A percentile compares a stretch with the other conserved stretches of the same genome.
Evolutionary conservation across 2,797 vertebrate species (phyloP).

Genomic region (Hydrophis major): DNA sequence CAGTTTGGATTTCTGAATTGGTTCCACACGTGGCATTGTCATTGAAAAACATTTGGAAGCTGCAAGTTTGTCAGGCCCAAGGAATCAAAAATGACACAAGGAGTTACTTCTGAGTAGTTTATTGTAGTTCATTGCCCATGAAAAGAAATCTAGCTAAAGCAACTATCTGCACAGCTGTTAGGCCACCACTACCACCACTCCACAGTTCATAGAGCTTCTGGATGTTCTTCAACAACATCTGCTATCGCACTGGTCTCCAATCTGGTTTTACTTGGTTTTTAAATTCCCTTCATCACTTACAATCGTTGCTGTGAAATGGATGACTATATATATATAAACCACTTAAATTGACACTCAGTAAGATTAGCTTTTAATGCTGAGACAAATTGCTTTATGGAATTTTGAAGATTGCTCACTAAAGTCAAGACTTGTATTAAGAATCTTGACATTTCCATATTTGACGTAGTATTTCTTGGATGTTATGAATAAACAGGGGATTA

Average conservation of each 20-base stretch:
- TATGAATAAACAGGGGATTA: not conserved
- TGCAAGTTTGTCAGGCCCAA: not conserved
- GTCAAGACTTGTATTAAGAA: not conserved
- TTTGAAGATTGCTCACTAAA: not conserved
- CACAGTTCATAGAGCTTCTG: not conserved
- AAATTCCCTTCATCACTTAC: not conserved
- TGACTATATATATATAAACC: not conserved
- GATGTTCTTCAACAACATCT: not conserved
- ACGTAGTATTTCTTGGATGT: not conserved
- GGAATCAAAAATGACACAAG: not conserved
- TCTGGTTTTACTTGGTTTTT: not conserved
- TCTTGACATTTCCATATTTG: not conserved
- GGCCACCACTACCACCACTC: not conserved
- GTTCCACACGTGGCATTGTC: not conserved
- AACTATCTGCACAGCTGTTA: not conserved
- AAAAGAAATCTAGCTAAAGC: not conserved
- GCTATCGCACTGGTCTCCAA: not conserved
- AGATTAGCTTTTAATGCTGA: not conserved
- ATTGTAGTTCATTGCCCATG: not conserved
- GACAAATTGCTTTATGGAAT: not conserved
- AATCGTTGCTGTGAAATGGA: not conserved
- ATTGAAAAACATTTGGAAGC: not conserved
- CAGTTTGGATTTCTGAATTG: not conserved
- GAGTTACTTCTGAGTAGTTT: not conserved
- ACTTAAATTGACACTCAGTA: not conserved